A percentile compares a stretch with the other conserved stretches of the same genome.
phyloP scores from a whole-genome alignment of 2,888 invertebrate genomes.

The Volucella inanis region DNA sequence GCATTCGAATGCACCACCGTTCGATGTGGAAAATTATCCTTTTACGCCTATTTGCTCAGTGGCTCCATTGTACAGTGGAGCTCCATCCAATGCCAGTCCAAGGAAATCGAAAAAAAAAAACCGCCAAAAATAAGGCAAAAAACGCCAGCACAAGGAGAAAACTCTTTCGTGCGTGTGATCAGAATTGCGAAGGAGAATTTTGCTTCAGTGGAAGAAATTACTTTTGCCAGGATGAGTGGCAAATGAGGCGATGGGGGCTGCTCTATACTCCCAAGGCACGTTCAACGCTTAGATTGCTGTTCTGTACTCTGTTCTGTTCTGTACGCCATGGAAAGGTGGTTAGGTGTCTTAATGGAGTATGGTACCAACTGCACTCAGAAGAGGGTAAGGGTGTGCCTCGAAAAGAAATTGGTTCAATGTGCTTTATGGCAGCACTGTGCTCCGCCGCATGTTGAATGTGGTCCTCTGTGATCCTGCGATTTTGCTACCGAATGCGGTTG shows the following conservation, averaged over 20 bases:
- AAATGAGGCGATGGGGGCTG: constrained; percentile 65
- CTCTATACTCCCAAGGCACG: constrained; percentile 56
- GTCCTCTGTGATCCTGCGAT: constrained; percentile 66
- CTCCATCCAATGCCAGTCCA: constrained; percentile 49
- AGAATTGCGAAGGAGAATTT: constrained; percentile 75
- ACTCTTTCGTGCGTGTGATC: constrained; percentile 78
- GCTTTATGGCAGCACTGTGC: constrained; percentile 72
- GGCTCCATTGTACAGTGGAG: constrained; percentile 31
- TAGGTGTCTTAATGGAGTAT: neutral
- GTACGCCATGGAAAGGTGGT: constrained; percentile 4
- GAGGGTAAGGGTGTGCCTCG: constrained; percentile 8
- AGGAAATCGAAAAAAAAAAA: constrained; percentile 47
- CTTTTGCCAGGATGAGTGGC: constrained; percentile 73
- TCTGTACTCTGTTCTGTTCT: constrained; percentile 16
- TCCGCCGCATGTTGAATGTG: constrained; percentile 75
- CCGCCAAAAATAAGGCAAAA: constrained; percentile 14
- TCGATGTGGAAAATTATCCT: constrained; percentile 75
- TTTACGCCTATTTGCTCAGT: constrained; percentile 73
- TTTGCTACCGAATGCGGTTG: constrained; percentile 62
- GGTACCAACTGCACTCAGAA: no score
- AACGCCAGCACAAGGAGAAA: constrained; percentile 63
- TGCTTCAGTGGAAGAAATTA: constrained; percentile 70
- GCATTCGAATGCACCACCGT: constrained; percentile 74
- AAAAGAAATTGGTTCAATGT: constrained; percentile 72
- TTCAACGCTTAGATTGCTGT: constrained; percentile 68